These are phyloP conservation scores for Aporophyla nigra DNA, from an alignment of 2,888 invertebrate species.

Conservation along the genomic window DNA sequence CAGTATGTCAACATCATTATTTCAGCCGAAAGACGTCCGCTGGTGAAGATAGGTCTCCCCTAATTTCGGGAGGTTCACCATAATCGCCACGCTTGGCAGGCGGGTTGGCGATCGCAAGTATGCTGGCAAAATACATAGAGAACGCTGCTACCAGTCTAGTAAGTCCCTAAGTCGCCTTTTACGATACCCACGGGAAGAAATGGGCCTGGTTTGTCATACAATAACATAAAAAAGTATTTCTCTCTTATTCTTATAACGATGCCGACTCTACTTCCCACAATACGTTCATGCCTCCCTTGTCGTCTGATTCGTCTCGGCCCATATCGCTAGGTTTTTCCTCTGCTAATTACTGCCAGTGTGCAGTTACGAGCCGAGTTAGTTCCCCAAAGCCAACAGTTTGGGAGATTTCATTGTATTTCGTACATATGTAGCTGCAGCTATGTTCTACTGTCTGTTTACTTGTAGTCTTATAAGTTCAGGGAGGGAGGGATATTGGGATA, in stretches of 20 bases:
- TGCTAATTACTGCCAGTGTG: slow-evolving; percentile 80
- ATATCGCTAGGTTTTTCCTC: slow-evolving; percentile 83
- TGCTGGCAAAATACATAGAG: too few relatives aligned
- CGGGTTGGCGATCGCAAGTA: too few relatives aligned
- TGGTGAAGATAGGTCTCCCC: too few relatives aligned
- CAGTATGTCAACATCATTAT: too few relatives aligned
- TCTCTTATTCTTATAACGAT: not conserved
- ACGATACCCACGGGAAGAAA: too few relatives aligned
- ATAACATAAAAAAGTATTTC: too few relatives aligned
- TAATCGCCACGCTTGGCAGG: too few relatives aligned
- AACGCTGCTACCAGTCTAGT: too few relatives aligned
- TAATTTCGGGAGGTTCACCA: too few relatives aligned
- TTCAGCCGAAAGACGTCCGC: too few relatives aligned
- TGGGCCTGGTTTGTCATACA: too few relatives aligned
- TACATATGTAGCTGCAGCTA: slow-evolving; percentile 36
- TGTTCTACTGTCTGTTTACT: slow-evolving; percentile 37
- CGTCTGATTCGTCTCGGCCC: slow-evolving; percentile 82
- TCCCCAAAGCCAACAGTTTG: slow-evolving; percentile 70
- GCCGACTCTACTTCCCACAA: slow-evolving; percentile 10
- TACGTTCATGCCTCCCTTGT: slow-evolving; percentile 37
- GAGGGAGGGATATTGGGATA: not conserved
- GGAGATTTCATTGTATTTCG: slow-evolving; percentile 67
- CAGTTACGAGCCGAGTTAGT: slow-evolving; percentile 72
- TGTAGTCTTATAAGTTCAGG: slow-evolving; percentile 6
- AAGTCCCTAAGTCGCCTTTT: too few relatives aligned